phyloP scores from a whole-genome alignment of 2,797 vertebrate species.

The Jordanella pulchra region DNA sequence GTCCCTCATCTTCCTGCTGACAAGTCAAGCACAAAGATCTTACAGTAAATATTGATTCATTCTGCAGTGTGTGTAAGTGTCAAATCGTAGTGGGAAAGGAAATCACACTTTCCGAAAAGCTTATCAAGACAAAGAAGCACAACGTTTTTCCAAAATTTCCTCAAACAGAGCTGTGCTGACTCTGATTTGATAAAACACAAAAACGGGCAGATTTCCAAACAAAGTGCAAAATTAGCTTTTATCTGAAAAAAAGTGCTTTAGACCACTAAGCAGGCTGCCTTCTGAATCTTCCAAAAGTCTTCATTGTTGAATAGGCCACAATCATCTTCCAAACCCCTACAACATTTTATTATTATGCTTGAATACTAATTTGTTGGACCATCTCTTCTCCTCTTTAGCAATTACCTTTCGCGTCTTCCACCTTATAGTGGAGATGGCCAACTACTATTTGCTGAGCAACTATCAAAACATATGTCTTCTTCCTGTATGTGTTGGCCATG shows the following conservation, averaged over 20 bases:
- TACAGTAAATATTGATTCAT: no score
- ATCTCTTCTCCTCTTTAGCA: neutral
- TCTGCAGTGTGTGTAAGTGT: neutral
- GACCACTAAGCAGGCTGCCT: neutral
- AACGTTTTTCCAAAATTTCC: neutral
- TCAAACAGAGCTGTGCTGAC: neutral
- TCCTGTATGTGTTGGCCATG: neutral
- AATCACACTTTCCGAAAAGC: neutral
- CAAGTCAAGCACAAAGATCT: no score
- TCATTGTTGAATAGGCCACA: neutral
- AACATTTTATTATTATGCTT: neutral
- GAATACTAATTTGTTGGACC: neutral
- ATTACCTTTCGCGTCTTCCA: neutral
- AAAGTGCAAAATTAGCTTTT: neutral
- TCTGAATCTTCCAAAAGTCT: neutral
- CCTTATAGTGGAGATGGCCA: neutral
- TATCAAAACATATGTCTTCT: neutral
- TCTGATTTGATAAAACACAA: constrained; percentile 2
- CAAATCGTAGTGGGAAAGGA: neutral
- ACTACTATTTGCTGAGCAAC: neutral
- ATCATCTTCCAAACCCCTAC: neutral
- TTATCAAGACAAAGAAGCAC: neutral
- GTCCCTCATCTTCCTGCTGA: no score
- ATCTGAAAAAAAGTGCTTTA: neutral
- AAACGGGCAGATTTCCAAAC: neutral